Conservation (phyloP, 1,140 invertebrate species). For the Diuraphis noxia region DNA sequence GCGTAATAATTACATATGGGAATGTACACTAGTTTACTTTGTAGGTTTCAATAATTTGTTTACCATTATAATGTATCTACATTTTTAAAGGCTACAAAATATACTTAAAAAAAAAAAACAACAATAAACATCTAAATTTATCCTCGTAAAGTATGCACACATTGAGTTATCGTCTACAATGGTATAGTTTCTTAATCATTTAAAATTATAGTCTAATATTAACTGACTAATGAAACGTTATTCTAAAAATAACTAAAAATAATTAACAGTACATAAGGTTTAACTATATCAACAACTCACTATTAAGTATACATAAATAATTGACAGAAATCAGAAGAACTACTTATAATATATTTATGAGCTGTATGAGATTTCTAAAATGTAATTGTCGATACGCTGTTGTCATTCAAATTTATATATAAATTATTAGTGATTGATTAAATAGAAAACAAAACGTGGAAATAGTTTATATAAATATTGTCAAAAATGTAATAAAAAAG, state of each 20-base stretch:
- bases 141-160: constrained; percentile 2
- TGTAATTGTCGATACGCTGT: constrained; percentile 49
- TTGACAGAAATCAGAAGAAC: constrained; percentile 49
- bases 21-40: constrained; percentile 22
- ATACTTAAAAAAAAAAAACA: constrained; percentile 20
- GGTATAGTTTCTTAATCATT: constrained; percentile 29
- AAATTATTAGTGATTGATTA: constrained; percentile 19
- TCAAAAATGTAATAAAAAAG: constrained; percentile 44
- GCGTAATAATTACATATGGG: constrained; percentile 34
- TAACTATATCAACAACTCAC: constrained; percentile 50
- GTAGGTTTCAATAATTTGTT: neutral
- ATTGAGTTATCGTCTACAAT: constrained; percentile 7
- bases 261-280: constrained; percentile 38
- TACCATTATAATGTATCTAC: neutral
- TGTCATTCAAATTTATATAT: constrained; percentile 31
- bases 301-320: constrained; percentile 53
- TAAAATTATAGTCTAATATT: constrained; percentile 26
- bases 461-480: constrained; percentile 39
- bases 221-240: constrained; percentile 22
- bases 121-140: constrained; percentile 9
- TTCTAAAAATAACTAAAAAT: constrained; percentile 29
- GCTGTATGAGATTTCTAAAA: constrained; percentile 43
- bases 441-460: constrained; percentile 28
- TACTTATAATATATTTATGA: constrained; percentile 43
- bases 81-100: neutral